Percentiles rank a stretch among this genome's conserved stretches.
These are phyloP conservation scores for Elysia crispata DNA, from an alignment of 2,888 invertebrate species.

Conservation along the genomic window DNA sequence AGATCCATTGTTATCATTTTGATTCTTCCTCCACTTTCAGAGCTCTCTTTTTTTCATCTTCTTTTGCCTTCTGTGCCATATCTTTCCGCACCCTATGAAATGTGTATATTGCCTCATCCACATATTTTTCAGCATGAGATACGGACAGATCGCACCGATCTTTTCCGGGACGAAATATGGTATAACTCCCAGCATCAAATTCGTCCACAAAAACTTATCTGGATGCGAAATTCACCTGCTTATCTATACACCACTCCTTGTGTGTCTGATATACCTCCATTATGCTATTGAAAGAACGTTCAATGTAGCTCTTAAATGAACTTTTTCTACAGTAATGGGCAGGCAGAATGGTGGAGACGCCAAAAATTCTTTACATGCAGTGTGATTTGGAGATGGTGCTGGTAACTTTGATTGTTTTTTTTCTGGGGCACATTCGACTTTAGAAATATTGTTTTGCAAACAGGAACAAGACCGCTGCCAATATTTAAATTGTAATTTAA, in stretches of 20 bases:
- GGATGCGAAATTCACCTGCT: too few relatives aligned
- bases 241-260: neutral
- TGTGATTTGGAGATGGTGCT: neutral
- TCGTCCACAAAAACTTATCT: neutral
- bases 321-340: neutral
- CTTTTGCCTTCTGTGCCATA: conserved; percentile 14
- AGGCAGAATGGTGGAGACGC: neutral
- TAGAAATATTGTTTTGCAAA: conserved; percentile 10
- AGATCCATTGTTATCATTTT: conserved; percentile 27
- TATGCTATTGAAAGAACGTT: neutral
- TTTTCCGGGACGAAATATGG: neutral
- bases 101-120: neutral
- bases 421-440: neutral
- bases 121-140: neutral
- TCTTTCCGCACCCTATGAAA: neutral
- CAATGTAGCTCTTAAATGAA: neutral
- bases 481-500: neutral
- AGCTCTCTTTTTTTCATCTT: conserved; percentile 23
- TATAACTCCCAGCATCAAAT: neutral
- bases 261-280: neutral
- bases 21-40: conserved; percentile 3
- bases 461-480: neutral
- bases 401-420: too few relatives aligned
- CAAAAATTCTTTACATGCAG: neutral
- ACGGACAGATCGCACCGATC: conserved; percentile 22